phyloP scores from a whole-genome alignment of 92 coral and sea anemone species.

The Heteractis magnifica region DNA sequence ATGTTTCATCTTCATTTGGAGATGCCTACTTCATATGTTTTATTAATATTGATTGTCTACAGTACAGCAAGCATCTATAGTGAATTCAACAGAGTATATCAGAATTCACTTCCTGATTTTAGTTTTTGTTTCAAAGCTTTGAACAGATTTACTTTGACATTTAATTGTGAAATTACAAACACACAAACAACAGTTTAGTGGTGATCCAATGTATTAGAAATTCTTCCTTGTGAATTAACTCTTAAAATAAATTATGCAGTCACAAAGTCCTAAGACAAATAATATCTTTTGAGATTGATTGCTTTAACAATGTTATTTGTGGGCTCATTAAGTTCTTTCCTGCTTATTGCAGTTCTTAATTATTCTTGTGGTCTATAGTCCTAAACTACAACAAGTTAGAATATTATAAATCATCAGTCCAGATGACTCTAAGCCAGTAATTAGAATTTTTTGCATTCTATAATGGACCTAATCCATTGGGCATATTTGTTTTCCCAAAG shows the following conservation, averaged over 20 bases:
- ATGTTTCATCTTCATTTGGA: not conserved
- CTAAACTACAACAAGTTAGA: no score
- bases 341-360: no score
- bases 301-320: not conserved
- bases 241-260: not conserved
- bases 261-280: not conserved
- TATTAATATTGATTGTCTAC: not conserved
- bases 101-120: not conserved
- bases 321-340: not conserved
- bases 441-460: no score
- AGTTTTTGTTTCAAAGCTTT: not conserved
- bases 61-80: not conserved
- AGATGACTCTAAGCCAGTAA: no score
- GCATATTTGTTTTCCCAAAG: no score
- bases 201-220: no score
- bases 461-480: no score
- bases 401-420: no score
- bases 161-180: no score
- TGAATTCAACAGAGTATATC: not conserved
- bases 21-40: not conserved
- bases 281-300: not conserved
- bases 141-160: no score
- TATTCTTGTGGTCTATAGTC: no score
- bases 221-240: not conserved
- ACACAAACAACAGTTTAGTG: no score